Evolutionary conservation across 2,113 vertebrate species (phyloP).

Genomic region (Ivindomyrus marchei): DNA sequence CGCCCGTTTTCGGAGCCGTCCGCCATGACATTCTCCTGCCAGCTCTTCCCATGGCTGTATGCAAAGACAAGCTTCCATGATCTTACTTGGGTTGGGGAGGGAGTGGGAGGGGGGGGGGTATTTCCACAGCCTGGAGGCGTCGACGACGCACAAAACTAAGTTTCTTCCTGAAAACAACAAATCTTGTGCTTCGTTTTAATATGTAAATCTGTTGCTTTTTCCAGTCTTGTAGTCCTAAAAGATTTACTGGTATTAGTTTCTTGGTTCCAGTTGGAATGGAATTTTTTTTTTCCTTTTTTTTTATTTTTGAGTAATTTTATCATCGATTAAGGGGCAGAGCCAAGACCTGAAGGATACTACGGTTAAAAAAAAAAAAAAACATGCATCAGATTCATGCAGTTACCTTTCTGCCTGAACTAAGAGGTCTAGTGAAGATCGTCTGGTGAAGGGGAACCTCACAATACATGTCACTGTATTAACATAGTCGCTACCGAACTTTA

Average conservation of each 20-base stretch:
- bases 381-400: slow-evolving; percentile 26
- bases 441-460: background rate
- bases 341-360: slow-evolving; percentile 35
- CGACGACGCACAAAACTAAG: background rate
- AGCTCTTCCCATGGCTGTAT: background rate
- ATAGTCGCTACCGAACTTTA: background rate
- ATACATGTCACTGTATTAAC: background rate
- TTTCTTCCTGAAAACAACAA: slow-evolving; percentile 10
- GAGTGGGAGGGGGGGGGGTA: background rate
- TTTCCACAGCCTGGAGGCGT: slow-evolving; percentile 3
- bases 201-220: background rate
- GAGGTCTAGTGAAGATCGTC: background rate
- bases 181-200: slow-evolving; percentile 13
- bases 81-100: background rate
- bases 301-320: background rate
- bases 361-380: slow-evolving; percentile 26
- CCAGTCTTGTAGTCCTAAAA: background rate
- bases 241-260: slow-evolving; percentile 3
- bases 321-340: slow-evolving; percentile 41
- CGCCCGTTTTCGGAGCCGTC: background rate
- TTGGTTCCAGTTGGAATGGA: background rate
- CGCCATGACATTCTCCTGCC: background rate
- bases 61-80: background rate
- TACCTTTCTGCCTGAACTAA: slow-evolving; percentile 28
- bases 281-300: background rate